Conservation (phyloP, 2,797 vertebrate species). For the Phylloscopus collybita region DNA sequence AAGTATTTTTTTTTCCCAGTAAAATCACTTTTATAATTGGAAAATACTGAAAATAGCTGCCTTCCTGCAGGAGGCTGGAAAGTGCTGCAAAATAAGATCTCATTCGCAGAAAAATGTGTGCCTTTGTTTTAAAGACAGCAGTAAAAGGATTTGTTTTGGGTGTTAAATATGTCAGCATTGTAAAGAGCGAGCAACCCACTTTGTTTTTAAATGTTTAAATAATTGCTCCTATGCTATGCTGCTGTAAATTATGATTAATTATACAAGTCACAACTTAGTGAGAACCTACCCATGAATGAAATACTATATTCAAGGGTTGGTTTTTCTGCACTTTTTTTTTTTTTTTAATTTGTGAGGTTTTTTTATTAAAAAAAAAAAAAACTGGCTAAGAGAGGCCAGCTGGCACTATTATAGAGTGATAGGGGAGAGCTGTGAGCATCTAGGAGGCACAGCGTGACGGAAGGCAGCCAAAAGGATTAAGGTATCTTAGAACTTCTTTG, state of each 20-base stretch:
- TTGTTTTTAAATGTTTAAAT: constrained; percentile 43
- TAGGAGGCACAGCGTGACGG: constrained; percentile 36
- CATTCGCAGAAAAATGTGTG: not conserved
- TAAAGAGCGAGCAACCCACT: constrained; percentile 33
- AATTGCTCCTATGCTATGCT: not conserved
- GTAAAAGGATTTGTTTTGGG: constrained; percentile 51
- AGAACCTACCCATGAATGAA: not conserved
- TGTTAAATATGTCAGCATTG: constrained; percentile 43
- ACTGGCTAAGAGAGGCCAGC: constrained; percentile 5
- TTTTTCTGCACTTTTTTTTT: not conserved
- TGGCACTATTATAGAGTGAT: constrained; percentile 43
- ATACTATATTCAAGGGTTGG: not conserved
- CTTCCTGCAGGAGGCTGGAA: not conserved
- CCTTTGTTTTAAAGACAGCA: constrained; percentile 48
- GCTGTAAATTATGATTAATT: constrained; percentile 36
- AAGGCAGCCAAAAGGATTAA: constrained; percentile 68
- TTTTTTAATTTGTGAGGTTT: not conserved
- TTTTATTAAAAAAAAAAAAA: not conserved
- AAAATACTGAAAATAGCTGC: not conserved
- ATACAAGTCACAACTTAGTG: not conserved
- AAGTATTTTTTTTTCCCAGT: not conserved
- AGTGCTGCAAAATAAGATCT: constrained; percentile 6
- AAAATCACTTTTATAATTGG: not conserved
- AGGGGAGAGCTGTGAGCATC: constrained; percentile 10
- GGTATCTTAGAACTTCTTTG: constrained; percentile 71